Evolutionary conservation across 2,888 invertebrate genomes (phyloP).

Genomic region (Ophraella communa): DNA sequence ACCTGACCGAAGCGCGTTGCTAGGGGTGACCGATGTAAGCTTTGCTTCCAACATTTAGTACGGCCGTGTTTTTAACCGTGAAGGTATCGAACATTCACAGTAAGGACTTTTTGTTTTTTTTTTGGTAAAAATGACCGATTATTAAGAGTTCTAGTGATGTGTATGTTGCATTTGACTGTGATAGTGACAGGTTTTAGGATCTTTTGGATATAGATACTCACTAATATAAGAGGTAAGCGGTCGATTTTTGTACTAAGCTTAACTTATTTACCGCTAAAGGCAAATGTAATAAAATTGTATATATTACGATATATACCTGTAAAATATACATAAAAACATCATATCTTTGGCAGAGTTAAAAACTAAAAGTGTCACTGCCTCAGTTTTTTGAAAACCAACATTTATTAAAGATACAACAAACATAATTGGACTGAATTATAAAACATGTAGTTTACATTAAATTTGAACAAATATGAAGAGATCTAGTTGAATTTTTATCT

Average conservation of each 20-base stretch:
- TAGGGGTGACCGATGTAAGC: conserved; percentile 59
- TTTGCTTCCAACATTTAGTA: conserved; percentile 58
- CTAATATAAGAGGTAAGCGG: conserved; percentile 29
- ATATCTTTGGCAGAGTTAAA: too few relatives aligned
- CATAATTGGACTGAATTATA: background rate
- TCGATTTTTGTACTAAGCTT: background rate
- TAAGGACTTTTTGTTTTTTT: conserved; percentile 36
- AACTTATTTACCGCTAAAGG: too few relatives aligned
- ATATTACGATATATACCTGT: too few relatives aligned
- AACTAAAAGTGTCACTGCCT: too few relatives aligned
- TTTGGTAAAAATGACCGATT: conserved; percentile 43
- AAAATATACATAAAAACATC: too few relatives aligned
- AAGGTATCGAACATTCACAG: conserved; percentile 48
- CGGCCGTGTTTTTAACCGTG: conserved; percentile 58
- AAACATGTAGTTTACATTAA: conserved; percentile 6
- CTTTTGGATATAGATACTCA: conserved; percentile 33
- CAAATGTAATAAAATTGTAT: too few relatives aligned
- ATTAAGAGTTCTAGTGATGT: conserved; percentile 33
- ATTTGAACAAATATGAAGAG: conserved; percentile 16
- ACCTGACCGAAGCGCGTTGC: conserved; percentile 55
- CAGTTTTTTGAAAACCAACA: too few relatives aligned
- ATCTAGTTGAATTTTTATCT: conserved; percentile 3
- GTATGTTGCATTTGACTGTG: conserved; percentile 37
- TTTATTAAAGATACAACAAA: too few relatives aligned
- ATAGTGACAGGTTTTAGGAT: conserved; percentile 40